phyloP scores from a whole-genome alignment of 2,113 vertebrate genomes.

The Caranx melampygus region DNA sequence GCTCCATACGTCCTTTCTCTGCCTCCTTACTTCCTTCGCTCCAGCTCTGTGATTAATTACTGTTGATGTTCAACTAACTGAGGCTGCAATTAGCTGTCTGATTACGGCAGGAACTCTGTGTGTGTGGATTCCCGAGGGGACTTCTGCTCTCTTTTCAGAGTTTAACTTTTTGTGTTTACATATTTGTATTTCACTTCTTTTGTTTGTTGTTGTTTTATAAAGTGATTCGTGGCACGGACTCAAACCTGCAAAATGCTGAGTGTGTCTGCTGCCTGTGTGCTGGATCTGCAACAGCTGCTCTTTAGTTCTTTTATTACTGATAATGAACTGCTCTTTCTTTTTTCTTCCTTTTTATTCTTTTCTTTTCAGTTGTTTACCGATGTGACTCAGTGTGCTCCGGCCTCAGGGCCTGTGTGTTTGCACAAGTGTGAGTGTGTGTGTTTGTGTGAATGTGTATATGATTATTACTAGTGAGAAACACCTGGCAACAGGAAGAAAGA shows the following conservation, averaged over 20 bases:
- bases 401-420: constrained; percentile 22
- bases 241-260: neutral
- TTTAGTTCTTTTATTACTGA: neutral
- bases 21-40: constrained; percentile 36
- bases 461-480: constrained; percentile 60
- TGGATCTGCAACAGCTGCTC: constrained; percentile 25
- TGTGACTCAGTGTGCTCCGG: constrained; percentile 29
- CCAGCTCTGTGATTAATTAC: constrained; percentile 68
- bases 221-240: neutral
- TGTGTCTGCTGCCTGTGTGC: neutral
- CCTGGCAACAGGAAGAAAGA: constrained; percentile 55
- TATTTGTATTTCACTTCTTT: neutral
- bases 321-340: constrained; percentile 8
- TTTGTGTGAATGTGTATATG: constrained; percentile 17
- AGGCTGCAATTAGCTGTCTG: constrained; percentile 72
- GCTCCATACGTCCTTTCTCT: constrained; percentile 1
- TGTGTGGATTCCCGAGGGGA: constrained; percentile 54
- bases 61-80: constrained; percentile 50
- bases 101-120: constrained; percentile 62
- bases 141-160: constrained; percentile 12
- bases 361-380: constrained; percentile 34
- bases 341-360: neutral
- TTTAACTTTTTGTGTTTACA: constrained; percentile 18
- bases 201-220: constrained; percentile 9
- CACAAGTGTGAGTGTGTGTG: neutral